Evolutionary conservation across 23 tunicate genomes (phyloP).

Genomic region (Trididemnum nubilum): DNA sequence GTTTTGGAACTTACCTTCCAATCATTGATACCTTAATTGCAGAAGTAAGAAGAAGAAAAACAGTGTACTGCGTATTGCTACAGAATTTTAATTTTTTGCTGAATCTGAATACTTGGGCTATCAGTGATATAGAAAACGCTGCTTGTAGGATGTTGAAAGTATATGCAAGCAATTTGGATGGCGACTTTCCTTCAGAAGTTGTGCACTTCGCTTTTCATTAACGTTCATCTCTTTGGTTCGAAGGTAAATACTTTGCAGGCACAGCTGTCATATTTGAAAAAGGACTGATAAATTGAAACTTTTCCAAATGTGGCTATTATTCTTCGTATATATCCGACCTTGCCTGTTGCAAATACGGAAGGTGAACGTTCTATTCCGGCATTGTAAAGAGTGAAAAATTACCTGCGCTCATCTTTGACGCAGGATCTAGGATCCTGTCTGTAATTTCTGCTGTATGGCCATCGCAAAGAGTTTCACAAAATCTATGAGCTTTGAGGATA

Average conservation of each 20-base stretch:
- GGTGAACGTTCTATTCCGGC: conserved; percentile 16
- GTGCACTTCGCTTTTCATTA: conserved; percentile 12
- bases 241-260: conserved; percentile 6
- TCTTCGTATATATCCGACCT: conserved; percentile 15
- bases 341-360: conserved; percentile 28
- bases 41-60: conserved; percentile 19
- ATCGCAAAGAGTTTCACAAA: neutral
- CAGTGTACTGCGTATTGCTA: conserved; percentile 17
- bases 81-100: conserved; percentile 10
- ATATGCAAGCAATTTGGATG: conserved; percentile 18
- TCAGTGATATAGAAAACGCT: neutral
- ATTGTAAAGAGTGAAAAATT: neutral
- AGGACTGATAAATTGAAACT: conserved; percentile 1
- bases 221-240: conserved; percentile 18
- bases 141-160: conserved; percentile 13
- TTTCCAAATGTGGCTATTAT: conserved; percentile 24
- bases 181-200: conserved; percentile 21
- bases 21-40: conserved; percentile 23
- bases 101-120: conserved; percentile 18
- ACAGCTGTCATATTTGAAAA: conserved; percentile 24
- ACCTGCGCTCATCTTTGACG: neutral
- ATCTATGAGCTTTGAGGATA: neutral
- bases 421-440: neutral
- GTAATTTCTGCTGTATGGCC: neutral
- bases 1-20: conserved; percentile 25